Evolutionary conservation across 1,140 invertebrate genomes (phyloP), one percentile per base, ranked within the genome.

Genomic region (Dendroctonus ponderosae): DNA sequence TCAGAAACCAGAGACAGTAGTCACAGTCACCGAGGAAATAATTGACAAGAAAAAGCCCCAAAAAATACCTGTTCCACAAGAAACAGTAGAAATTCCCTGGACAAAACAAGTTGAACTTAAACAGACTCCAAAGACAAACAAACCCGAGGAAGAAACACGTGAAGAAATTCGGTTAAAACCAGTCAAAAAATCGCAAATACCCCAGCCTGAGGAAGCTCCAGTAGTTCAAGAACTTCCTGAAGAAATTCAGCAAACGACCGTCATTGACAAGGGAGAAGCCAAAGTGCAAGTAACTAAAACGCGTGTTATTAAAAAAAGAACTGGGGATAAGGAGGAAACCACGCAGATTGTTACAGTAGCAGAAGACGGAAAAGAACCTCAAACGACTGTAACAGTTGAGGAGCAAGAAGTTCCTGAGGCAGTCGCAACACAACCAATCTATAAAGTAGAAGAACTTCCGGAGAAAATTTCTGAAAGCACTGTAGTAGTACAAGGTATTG

Each of bases 71-170:
- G 67, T 71, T 68, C 56, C 67, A 51, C 67, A 69, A 50, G 72
- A 74, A 59, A 69, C 71, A 9, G 75, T 78, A 75, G 70, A 68
- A 43, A 70, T 51, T 73, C 76, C 77, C 9, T 82, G 81, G 80
- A 81, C 76, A 7, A 75, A 82, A 72, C 76, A 76, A 68, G 72
- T 81, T 26, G 72, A 70, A n/a, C 50, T 83, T 6, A 82, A 80
- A 67, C 26, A 3, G 26, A 26, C 26, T 26, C 26, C 26, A 26
- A 26, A 26, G 26, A 1, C 26, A 2, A 26, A 26, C 1, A 26
- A 26, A 26, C 26, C 43, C 61, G 57, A 76, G 60, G 72, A 75
- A 49, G 72, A 76, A 71, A 65, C 69, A 57, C 26, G 69, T 43
- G 50, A 76, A 78, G 11, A 63, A 77, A 75, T 73, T 6, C 71